phyloP scores from a whole-genome alignment of 2,113 vertebrate species.

The Platysteira castanea region DNA sequence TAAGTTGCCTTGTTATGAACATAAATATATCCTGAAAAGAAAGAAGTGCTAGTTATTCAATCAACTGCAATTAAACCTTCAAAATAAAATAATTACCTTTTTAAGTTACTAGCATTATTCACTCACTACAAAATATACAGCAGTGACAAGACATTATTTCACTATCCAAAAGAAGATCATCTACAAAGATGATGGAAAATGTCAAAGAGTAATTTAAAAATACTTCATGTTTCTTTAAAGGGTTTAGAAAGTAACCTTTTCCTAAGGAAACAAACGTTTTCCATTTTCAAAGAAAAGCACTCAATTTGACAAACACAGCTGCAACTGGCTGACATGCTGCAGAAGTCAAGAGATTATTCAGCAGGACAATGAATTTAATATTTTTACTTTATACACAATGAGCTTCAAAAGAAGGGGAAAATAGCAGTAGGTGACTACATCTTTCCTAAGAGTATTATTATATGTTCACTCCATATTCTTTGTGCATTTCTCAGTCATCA shows the following conservation, averaged over 20 bases:
- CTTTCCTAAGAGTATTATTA: not conserved
- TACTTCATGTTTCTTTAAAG: not conserved
- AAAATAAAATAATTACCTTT: not conserved
- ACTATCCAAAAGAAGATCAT: not conserved
- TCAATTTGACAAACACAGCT: not conserved
- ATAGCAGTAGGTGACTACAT: not conserved
- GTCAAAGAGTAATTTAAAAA: not conserved
- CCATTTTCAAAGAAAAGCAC: not conserved
- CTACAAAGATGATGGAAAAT: not conserved
- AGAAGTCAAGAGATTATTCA: not conserved
- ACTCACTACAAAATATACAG: not conserved
- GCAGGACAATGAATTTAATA: not conserved
- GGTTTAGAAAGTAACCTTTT: not conserved
- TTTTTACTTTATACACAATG: not conserved
- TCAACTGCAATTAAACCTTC: not conserved
- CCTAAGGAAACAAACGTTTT: not conserved
- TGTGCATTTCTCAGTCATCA: not conserved
- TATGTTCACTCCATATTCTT: not conserved
- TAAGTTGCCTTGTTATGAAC: constrained; percentile 98
- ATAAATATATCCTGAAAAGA: constrained; percentile 95
- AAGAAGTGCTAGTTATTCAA: constrained; percentile 21
- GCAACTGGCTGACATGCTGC: not conserved
- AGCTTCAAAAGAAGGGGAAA: not conserved
- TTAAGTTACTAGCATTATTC: not conserved
- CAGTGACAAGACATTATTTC: not conserved